Evolutionary conservation across 2,797 vertebrate genomes (phyloP).

Genomic region (Valencia hispanica): DNA sequence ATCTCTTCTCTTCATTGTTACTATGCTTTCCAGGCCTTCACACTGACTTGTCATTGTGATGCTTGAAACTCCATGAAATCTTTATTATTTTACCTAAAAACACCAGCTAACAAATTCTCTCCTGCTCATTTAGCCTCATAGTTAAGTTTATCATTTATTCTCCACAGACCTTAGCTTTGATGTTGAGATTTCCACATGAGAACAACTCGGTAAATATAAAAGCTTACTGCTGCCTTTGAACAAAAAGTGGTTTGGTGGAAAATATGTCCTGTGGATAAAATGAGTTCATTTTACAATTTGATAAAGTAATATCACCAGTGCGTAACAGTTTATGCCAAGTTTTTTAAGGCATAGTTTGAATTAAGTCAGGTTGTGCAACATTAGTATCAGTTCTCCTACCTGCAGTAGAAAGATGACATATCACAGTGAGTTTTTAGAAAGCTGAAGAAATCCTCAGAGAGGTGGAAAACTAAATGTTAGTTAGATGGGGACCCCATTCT

Average conservation of each 20-base stretch:
- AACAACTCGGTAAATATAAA: not conserved
- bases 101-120: conserved; percentile 8
- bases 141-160: conserved; percentile 1
- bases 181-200: conserved; percentile 1
- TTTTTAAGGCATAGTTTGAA: not conserved
- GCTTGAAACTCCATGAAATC: conserved; percentile 17
- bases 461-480: no score
- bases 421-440: not conserved
- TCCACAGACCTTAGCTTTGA: not conserved
- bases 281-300: not conserved
- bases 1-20: conserved; percentile 21
- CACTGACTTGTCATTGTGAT: conserved; percentile 9
- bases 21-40: conserved; percentile 3
- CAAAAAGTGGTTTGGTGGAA: not conserved
- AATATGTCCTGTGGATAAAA: not conserved
- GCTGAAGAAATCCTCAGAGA: no score
- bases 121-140: not conserved
- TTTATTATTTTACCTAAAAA: not conserved
- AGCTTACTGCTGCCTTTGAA: not conserved
- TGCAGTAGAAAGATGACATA: not conserved
- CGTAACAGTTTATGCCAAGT: not conserved
- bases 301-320: not conserved
- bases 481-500: no score
- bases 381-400: not conserved
- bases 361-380: not conserved